phyloP scores from a whole-genome alignment of 2,888 invertebrate genomes.

The Dastarcus helophoroides region DNA sequence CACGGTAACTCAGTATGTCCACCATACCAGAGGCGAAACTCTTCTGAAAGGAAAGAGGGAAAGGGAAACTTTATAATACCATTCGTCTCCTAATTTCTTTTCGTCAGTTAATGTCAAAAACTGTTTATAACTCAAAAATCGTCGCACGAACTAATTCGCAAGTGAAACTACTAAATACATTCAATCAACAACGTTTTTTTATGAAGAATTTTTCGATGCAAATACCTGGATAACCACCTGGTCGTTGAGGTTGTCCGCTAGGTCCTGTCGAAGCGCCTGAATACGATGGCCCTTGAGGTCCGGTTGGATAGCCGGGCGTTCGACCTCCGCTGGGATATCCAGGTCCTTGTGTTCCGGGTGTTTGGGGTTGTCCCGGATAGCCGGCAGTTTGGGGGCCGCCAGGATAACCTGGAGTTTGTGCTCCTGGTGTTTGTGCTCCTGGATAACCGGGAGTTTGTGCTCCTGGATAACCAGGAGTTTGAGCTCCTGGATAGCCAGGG shows the following conservation, averaged over 20 bases:
- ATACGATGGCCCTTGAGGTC: constrained; percentile 1
- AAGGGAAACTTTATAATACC: too few relatives aligned
- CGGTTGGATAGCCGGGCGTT: constrained; percentile 10
- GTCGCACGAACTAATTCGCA: too few relatives aligned
- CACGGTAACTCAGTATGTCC: too few relatives aligned
- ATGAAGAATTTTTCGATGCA: too few relatives aligned
- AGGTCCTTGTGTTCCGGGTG: constrained; percentile 14
- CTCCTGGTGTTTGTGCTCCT: constrained; percentile 11
- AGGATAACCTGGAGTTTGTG: constrained; percentile 20
- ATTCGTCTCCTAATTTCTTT: too few relatives aligned
- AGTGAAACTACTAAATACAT: too few relatives aligned
- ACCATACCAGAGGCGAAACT: too few relatives aligned
- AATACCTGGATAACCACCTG: constrained; percentile 10
- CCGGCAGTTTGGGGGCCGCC: constrained; percentile 14
- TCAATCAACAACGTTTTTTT: too few relatives aligned
- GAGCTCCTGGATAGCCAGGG: constrained; percentile 15
- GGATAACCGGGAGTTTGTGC: constrained; percentile 16
- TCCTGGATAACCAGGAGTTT: constrained; percentile 19
- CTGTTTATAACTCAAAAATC: too few relatives aligned
- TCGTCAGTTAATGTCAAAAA: too few relatives aligned
- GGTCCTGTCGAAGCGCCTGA: constrained; percentile 12
- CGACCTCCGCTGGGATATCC: constrained; percentile 12
- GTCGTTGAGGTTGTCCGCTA: constrained; percentile 12
- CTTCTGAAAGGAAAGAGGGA: too few relatives aligned
- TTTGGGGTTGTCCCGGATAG: constrained; percentile 15